A percentile compares a stretch with the other conserved stretches of the same genome.
Conservation (phyloP, 1,140 invertebrate species). For the Microplitis demolitor region DNA sequence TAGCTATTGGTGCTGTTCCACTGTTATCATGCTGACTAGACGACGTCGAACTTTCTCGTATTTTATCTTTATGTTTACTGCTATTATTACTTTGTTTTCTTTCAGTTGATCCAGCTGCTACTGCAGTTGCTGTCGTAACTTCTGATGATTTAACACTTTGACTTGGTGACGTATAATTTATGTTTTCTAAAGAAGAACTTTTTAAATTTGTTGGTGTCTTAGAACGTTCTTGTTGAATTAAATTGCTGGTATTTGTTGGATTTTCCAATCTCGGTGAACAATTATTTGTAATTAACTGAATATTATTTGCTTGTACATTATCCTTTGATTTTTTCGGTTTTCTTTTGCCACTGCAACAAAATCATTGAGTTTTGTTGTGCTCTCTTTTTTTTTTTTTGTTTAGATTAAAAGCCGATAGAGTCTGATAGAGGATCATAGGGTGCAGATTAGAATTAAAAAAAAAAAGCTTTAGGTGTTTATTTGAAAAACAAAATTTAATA, state of each 20-base stretch:
- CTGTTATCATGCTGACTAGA: constrained; percentile 30
- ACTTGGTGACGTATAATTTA: constrained; percentile 28
- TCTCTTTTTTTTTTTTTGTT: not conserved
- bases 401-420: too few species aligned
- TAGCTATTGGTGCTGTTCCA: constrained; percentile 33
- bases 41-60: constrained; percentile 19
- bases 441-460: not conserved
- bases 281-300: not conserved
- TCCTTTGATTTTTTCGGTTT: constrained; percentile 33
- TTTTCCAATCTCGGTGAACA: not conserved
- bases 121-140: not conserved
- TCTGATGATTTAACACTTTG: constrained; percentile 36
- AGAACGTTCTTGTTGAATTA: constrained; percentile 31
- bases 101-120: constrained; percentile 26
- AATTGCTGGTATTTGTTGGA: not conserved
- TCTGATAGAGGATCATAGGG: not conserved
- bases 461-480: not conserved
- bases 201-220: constrained; percentile 25
- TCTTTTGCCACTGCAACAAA: constrained; percentile 34
- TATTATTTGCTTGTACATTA: constrained; percentile 22
- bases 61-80: constrained; percentile 44
- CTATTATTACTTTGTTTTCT: constrained; percentile 35
- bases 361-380: constrained; percentile 5
- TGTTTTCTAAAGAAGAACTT: constrained; percentile 39
- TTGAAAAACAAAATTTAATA: constrained; percentile 1